Evolutionary conservation across 64 coral and sea anemone genomes (phyloP), one percentile per base, ranked within the genome.

Genomic region (Actinia tenebrosa): DNA sequence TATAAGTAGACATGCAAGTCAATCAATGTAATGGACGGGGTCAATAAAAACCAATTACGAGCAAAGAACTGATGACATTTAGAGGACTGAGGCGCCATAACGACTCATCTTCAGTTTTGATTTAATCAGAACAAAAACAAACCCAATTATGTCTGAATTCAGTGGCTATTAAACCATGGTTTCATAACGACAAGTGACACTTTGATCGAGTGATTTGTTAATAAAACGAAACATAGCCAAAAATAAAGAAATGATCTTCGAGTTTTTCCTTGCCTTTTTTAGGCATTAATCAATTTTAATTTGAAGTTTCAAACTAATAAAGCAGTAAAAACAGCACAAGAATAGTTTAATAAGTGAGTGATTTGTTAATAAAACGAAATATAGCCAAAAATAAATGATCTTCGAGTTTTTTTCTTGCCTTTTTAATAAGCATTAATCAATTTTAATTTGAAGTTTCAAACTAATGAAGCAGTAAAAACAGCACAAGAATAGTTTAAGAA

Each of bases 51-150:
- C 69, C 69, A 75, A 75, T 75, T 75, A 75, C 69, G 26, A 42
- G 69, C 23, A 75, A 75, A 75, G 69, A 75, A 75, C 69, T 43
- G 69, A 75, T 75, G 69, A 75, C 69, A 75, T 75, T 75, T 75
- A 30, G 69, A 75, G 69, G 23, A 75, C 69, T 75, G 69, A 75
- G 69, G 69, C 69, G 69, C 69, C 69, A 75, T 42, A 4, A 75
- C 69, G 69, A 75, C 69, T 75, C 69, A 30, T 75, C 69, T 75
- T 75, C 69, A 75, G 69, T 75, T 75, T 75, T 75, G 69, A 75
- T 75, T 30, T 75, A 30, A 75, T 75, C 69, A 75, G 69, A 26
- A 75, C 69, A 42, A 75, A 75, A 75, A 75, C 69, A 75, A 75
- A 30, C 22, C 25, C 69, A 30, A 75, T 75, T 75, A 75, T 75